phyloP scores from a whole-genome alignment of 2,888 invertebrate species.

The Taenaris catops region DNA sequence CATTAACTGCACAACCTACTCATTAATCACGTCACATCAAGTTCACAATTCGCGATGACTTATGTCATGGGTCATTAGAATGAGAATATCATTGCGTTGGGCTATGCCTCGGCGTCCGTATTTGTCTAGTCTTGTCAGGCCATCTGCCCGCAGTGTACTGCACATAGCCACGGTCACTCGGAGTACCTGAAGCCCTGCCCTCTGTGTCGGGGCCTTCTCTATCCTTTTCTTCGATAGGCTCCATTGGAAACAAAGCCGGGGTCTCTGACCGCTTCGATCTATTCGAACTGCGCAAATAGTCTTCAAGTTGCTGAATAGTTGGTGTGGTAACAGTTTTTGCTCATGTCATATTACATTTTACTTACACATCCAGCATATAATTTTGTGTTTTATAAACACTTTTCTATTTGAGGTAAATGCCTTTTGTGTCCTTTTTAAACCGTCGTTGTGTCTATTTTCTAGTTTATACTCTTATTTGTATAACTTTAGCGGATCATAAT shows the following conservation, averaged over 20 bases:
- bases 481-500: too few relatives aligned
- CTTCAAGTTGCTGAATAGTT: slow-evolving; percentile 70
- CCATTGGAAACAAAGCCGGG: slow-evolving; percentile 73
- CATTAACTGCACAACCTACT: slow-evolving; percentile 19
- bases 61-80: slow-evolving; percentile 13
- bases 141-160: slow-evolving; percentile 86
- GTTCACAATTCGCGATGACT: slow-evolving; percentile 18
- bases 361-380: too few relatives aligned
- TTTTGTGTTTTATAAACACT: too few relatives aligned
- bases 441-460: too few relatives aligned
- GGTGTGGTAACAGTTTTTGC: slow-evolving; percentile 61
- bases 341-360: too few relatives aligned
- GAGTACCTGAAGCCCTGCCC: slow-evolving; percentile 81
- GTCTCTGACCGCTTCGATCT: slow-evolving; percentile 51
- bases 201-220: slow-evolving; percentile 51
- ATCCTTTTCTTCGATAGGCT: slow-evolving; percentile 71
- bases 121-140: slow-evolving; percentile 71
- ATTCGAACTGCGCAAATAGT: slow-evolving; percentile 57
- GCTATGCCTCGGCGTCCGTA: slow-evolving; percentile 80
- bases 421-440: too few relatives aligned
- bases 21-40: slow-evolving; percentile 24
- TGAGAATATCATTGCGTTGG: slow-evolving; percentile 49
- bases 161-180: slow-evolving; percentile 86
- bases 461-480: too few relatives aligned
- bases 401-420: too few relatives aligned